These are phyloP conservation scores for Berghia stephanieae DNA, from an alignment of 1,140 invertebrate genomes.

Conservation along the genomic window DNA sequence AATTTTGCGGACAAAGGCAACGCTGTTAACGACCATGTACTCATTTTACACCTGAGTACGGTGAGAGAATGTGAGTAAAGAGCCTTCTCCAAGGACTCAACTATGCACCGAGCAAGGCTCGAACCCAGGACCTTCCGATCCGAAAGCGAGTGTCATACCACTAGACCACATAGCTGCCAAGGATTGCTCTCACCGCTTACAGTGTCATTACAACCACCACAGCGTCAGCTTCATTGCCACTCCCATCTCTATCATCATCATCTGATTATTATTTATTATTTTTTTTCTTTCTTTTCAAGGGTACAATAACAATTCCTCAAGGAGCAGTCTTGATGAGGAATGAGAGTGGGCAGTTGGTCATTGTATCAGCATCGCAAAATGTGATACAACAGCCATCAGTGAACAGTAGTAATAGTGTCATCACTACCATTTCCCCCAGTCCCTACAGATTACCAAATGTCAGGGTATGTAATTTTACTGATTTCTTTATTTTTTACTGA, in stretches of 20 bases:
- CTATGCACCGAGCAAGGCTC: too few relatives aligned
- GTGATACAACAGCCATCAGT: slow-evolving; percentile 30
- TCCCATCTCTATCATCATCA: not conserved
- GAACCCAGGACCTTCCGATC: too few relatives aligned
- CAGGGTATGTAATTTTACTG: slow-evolving; percentile 29
- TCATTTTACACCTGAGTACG: too few relatives aligned
- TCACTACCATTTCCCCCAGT: slow-evolving; percentile 27
- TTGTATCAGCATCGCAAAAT: slow-evolving; percentile 71
- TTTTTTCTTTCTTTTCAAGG: slow-evolving; percentile 78
- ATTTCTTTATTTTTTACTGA: not conserved
- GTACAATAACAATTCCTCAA: slow-evolving; percentile 67
- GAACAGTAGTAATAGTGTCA: slow-evolving; percentile 31
- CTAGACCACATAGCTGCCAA: too few relatives aligned
- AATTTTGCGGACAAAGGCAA: too few relatives aligned
- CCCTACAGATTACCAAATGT: slow-evolving; percentile 37
- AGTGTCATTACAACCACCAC: too few relatives aligned
- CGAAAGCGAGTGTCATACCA: too few relatives aligned
- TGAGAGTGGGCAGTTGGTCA: slow-evolving; percentile 92
- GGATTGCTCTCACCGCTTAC: too few relatives aligned
- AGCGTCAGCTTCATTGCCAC: not conserved
- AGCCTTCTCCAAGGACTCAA: too few relatives aligned
- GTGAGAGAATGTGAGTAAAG: too few relatives aligned
- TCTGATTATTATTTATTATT: not conserved
- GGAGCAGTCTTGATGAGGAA: slow-evolving; percentile 90
- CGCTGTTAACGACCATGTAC: too few relatives aligned